Evolutionary conservation across 2,888 invertebrate species (phyloP), one percentile per base, ranked within the genome.

Genomic region (Tyria jacobaeae): DNA sequence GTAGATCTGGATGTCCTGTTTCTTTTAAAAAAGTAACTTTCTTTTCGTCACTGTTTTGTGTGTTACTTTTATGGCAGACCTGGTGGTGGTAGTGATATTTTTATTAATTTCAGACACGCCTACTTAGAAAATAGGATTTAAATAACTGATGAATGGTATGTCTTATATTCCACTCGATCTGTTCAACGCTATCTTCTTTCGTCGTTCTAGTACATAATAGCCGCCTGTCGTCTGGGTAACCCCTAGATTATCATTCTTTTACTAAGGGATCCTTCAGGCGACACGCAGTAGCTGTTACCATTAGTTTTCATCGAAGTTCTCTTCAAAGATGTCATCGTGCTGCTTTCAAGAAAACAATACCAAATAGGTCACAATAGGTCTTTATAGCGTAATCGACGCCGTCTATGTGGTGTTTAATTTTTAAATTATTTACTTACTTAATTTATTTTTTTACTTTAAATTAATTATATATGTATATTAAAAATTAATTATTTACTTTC

Each of bases 171-270:
- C 37, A n/a, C 2, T 25, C 10, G 15, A 52, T 14, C 6, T 25
- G 2, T 39, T 17, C 3, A 4, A 31, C 27, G 27, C 27, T 31
- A 17, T 39, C 49, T 50, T 44, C 24, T 31, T 48, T 31, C 41
- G 39, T 27, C 21, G 53, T 24, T 47, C 25, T 54, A 49, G 48
- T 41, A 55, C 60, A 55, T 60, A 49, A 55, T 41, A 60, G 50
- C 60, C 39, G 60, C 60, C 50, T 60, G 55, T 50, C 60, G 60
- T 41, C 55, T 60, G 60, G 34, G 41, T 44, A 60, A 60, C 60
- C 55, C 55, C 60, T 60, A 55, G 55, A 50, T 41, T 44, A 35
- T 49, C 50, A 41, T 24, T 41, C 35, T 12, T 55, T 41, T 27
- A 60, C 57, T 59, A 64, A 48, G 54, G 54, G 54, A 48, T 60